Evolutionary conservation across 64 coral and sea anemone species (phyloP), one percentile per base, ranked within the genome.

Genomic region (Montipora cactus): DNA sequence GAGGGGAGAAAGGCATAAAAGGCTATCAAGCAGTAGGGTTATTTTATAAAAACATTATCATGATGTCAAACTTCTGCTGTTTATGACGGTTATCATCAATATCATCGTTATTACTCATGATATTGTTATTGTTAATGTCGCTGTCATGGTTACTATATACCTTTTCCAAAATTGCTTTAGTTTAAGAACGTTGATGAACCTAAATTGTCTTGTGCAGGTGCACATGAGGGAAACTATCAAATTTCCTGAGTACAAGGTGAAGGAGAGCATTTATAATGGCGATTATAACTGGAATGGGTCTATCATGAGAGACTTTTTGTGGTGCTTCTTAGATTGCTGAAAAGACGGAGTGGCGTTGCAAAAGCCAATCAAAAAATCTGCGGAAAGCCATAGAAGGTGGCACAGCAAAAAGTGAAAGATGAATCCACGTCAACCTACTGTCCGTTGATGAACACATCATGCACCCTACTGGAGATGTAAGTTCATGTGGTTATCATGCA

Each of bases 171-270:
- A 7, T 57, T 7, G 66, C 76, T 5, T 9, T 77, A 7, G 53
- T 2, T 57, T 5, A 57, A 57, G 2, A 57, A 57, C 53, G 53
- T 23, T 80, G 89, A 90, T 76, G 76, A 90, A 46, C 78, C 64
- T 90, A 81, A 89, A 89, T 22, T 89, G 87, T 89, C 74, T 71
- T 5, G 50, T 74, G n/a, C 71, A 89, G 77, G 87, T 59, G 48
- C 49, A 77, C 14, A 78, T 89, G 87, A 78, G 49, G 58, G 87
- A 78, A 59, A 89, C 78, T 18, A 75, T 88, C 69, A 88, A 88
- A 75, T 88, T 50, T 74, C 44, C 44, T 14, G 44, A 45, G 69
- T 88, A 52, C 22, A 88, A 88, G 49, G 86, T 88, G 70, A 51
- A 70, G 28, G 28, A 28, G 28, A 28, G 28, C 28, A 28, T 28